Conservation (phyloP, 2,113 vertebrate genomes). For the Hymenochirus boettgeri region DNA sequence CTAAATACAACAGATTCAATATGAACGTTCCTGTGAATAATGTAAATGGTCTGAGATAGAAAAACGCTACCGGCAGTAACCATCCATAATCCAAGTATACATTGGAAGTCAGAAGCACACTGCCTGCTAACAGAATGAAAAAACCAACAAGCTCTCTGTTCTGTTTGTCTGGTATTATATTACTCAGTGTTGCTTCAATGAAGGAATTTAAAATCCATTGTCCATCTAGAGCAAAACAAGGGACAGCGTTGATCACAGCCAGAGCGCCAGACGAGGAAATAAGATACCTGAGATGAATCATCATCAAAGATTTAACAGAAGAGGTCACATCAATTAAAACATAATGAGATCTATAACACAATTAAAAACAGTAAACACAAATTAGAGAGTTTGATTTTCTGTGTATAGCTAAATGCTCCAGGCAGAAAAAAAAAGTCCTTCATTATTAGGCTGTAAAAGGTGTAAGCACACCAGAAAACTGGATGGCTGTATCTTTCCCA, state of each 20-base stretch:
- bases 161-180: slow-evolving; percentile 78
- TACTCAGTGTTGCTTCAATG: slow-evolving; percentile 85
- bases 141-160: slow-evolving; percentile 87
- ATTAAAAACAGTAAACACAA: too few relatives aligned
- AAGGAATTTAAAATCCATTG: slow-evolving; percentile 97
- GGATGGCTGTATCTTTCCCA: too few relatives aligned
- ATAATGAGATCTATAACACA: too few relatives aligned
- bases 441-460: too few relatives aligned
- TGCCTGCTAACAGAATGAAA: slow-evolving; percentile 90
- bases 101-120: slow-evolving; percentile 88
- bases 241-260: slow-evolving; percentile 94
- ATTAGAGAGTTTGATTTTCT: too few relatives aligned
- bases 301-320: slow-evolving; percentile 41
- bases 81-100: slow-evolving; percentile 95
- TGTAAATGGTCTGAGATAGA: background rate
- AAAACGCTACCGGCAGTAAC: slow-evolving; percentile 81
- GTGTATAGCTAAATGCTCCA: too few relatives aligned
- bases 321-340: too few relatives aligned
- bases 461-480: too few relatives aligned
- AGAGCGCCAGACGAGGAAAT: slow-evolving; percentile 92
- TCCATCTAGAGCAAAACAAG: slow-evolving; percentile 93
- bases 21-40: too few relatives aligned
- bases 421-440: too few relatives aligned
- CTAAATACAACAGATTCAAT: too few relatives aligned
- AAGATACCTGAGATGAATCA: slow-evolving; percentile 76